Evolutionary conservation across 2,113 vertebrate genomes (phyloP), one percentile per base, ranked within the genome.

Genomic region (Pongo abelii): DNA sequence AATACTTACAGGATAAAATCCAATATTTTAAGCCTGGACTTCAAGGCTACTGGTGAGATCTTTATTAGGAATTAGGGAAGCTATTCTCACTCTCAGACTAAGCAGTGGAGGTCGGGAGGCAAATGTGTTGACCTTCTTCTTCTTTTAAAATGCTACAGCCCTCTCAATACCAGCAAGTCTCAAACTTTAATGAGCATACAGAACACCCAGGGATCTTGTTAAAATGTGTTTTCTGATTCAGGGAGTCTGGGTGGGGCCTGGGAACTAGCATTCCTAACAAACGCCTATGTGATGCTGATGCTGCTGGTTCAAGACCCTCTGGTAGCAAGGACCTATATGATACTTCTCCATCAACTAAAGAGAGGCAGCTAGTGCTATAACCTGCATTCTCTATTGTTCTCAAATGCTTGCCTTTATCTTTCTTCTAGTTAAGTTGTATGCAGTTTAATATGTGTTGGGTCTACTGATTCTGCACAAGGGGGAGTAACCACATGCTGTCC

Each of bases 311-410:
- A 1, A 0, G n/a, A 22, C 48, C 43, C 72, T 95, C 46, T 43
- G 20, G 1, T 0, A 80, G 46, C 3, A 14, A 50, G 46, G n/a
- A 27, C 32, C 52, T 1, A 11, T 3, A 13, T 14, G 6, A 2
- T 17, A 1, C 27, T 27, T 67, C 43, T 17, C 46, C 18, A 9
- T 32, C 0, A 1, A 79, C 50, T 14, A 22, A 46, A 91, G 43
- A 64, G 57, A 10, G 57, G 46, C 8, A 23, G 35, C 77, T 6
- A 6, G 43, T 8, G 32, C 22, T 14, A 38, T 16, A 50, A 11
- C 27, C 35, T 18, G 0, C 30, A 32, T 81, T 38, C 11, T 32
- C 23, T 30, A 16, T 23, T 32, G n/a, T n/a, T 52, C 46, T 38
- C 50, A 43, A 27, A 55, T 23, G 55, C 55, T 22, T 46, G 32